Evolutionary conservation across 2,797 vertebrate genomes (phyloP).

Genomic region (Pteronotus mesoamericanus): DNA sequence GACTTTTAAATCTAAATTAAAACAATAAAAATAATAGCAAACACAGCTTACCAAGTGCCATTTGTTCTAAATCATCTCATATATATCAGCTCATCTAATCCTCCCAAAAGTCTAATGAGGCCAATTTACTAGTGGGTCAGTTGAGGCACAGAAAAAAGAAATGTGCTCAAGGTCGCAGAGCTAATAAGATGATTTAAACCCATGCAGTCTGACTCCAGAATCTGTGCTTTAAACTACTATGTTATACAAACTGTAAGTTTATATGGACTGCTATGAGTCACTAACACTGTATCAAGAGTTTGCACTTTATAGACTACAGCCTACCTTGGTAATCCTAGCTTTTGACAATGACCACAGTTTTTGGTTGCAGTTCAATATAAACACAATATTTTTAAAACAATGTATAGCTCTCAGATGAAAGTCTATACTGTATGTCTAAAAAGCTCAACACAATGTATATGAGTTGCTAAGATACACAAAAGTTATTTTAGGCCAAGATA

Average conservation of each 20-base stretch:
- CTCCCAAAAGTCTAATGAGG: neutral
- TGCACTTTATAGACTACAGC: neutral
- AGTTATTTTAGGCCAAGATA: neutral
- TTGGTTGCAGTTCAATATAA: neutral
- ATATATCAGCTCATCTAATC: neutral
- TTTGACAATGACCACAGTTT: neutral
- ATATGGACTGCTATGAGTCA: neutral
- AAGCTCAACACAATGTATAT: neutral
- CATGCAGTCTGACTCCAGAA: neutral
- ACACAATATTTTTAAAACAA: constrained; percentile 42
- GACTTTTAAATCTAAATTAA: neutral
- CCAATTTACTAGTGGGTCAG: neutral
- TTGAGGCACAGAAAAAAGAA: neutral
- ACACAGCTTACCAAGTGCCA: neutral
- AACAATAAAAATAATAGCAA: constrained; percentile 33
- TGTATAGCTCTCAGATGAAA: neutral
- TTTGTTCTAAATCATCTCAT: neutral
- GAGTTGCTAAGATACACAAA: constrained; percentile 3
- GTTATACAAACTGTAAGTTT: neutral
- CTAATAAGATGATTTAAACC: neutral
- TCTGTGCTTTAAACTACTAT: neutral
- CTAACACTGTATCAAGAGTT: neutral
- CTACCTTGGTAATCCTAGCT: neutral
- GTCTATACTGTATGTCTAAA: neutral
- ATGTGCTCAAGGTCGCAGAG: neutral